Conservation (phyloP, 2,113 vertebrate genomes). For the Rhizomys pruinosus region DNA sequence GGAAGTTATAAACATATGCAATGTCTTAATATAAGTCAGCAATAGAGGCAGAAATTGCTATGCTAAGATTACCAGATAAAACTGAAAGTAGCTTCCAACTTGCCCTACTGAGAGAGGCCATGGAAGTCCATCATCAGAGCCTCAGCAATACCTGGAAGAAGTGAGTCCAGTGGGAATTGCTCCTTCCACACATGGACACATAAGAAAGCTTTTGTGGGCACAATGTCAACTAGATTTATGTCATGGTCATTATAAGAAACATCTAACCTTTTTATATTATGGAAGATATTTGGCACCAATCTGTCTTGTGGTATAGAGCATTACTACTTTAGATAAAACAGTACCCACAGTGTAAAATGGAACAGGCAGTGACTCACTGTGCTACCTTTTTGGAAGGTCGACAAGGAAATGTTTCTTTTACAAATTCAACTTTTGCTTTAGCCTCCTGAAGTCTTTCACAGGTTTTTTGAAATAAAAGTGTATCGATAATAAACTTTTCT, state of each 20-base stretch:
- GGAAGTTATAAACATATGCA: slow-evolving; percentile 22
- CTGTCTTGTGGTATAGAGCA: background rate
- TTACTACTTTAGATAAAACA: background rate
- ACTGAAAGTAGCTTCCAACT: background rate
- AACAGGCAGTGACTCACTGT: background rate
- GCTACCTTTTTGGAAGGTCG: background rate
- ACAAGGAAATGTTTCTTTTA: slow-evolving; percentile 48
- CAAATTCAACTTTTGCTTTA: slow-evolving; percentile 61
- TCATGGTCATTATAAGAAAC: background rate
- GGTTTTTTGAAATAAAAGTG: slow-evolving; percentile 68
- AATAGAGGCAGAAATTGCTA: background rate
- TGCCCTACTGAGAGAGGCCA: too few species aligned
- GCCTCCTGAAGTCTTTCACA: slow-evolving; percentile 71
- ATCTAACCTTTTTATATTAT: slow-evolving; percentile 21
- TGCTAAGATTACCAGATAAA: slow-evolving; percentile 13
- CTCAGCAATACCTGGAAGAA: too few species aligned
- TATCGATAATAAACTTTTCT: slow-evolving; percentile 75
- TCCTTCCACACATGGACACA: background rate
- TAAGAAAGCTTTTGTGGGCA: background rate
- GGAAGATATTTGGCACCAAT: background rate
- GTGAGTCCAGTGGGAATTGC: background rate
- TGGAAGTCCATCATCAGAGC: background rate
- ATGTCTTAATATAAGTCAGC: slow-evolving; percentile 45
- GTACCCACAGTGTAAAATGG: slow-evolving; percentile 3
- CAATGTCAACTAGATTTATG: background rate